Evolutionary conservation across 2,113 vertebrate genomes (phyloP), one percentile per base, ranked within the genome.

Genomic region (Seriola aureovittata): DNA sequence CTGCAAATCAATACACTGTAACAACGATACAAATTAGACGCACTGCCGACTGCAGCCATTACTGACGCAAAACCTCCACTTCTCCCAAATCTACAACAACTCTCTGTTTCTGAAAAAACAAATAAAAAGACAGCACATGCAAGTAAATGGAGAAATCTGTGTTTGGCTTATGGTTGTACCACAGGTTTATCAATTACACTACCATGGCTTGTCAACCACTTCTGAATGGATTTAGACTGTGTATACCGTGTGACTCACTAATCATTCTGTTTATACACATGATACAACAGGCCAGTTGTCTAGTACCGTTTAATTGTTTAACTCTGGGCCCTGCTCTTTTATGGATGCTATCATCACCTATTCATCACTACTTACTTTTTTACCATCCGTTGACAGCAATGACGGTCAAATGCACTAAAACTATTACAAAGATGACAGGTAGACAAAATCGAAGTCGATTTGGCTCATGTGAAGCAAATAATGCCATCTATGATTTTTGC

Each of bases 1-100:
- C 23, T 57, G 40, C 23, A 84, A 79, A 62, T 67, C 70, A 65
- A 84, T 70, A 25, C 38, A 23, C 46, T 64, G 68, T 25, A 52
- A 50, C 42, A 71, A 68, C 60, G 70, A 60, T 17, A 40, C 17
- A 48, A 67, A 80, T 72, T 34, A 44, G 7, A 72, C 7, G 8
- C 38, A 80, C 10, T 55, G 36, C n/a, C 12, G 46, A 40, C 38
- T 68, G 57, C 55, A 66, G 38, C 40, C 19, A 40, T 25, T 60
- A 44, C 36, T 54, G 32, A 72, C 46, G 70, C 66, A 75, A 67
- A 66, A 65, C 29, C 72, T 63, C 65, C 14, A 21, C 29, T 73
- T 62, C 38, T 40, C 21, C 60, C 16, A 13, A 10, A 21, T 65
- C 36, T 32, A 16, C 3, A 14, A 14, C 46, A 62, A 19, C 4